A percentile compares a stretch with the other conserved stretches of the same genome.
Conservation (phyloP, 2,888 invertebrate species). For the Parnassius mnemosyne region DNA sequence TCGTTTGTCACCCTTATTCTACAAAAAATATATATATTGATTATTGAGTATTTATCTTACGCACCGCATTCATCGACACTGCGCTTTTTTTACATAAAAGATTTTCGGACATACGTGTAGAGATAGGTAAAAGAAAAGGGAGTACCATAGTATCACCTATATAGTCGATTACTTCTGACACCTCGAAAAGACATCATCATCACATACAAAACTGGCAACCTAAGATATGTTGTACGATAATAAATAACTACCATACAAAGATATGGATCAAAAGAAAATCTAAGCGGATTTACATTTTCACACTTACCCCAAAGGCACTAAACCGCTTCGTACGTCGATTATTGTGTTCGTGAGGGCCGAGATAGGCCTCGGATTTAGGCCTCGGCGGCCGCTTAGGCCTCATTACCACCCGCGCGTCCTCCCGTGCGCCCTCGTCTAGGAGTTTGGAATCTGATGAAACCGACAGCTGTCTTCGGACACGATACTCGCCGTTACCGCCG, state of each 20-base stretch:
- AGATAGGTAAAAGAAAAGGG: too few relatives aligned
- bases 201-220: too few relatives aligned
- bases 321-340: constrained; percentile 94
- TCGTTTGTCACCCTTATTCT: too few relatives aligned
- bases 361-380: constrained; percentile 97
- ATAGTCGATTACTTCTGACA: too few relatives aligned
- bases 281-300: neutral
- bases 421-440: constrained; percentile 93
- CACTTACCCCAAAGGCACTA: constrained; percentile 97
- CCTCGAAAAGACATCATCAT: too few relatives aligned
- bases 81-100: too few relatives aligned
- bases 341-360: constrained; percentile 86
- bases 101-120: too few relatives aligned
- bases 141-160: too few relatives aligned
- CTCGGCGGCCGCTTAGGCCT: constrained; percentile 95
- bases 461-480: constrained; percentile 93
- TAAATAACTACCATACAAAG: neutral
- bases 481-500: constrained; percentile 85
- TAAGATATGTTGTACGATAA: too few relatives aligned
- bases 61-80: too few relatives aligned
- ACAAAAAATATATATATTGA: too few relatives aligned
- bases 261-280: constrained; percentile 1
- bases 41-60: too few relatives aligned
- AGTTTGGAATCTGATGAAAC: constrained; percentile 96
- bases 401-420: constrained; percentile 93